Evolutionary conservation across 2,797 vertebrate genomes (phyloP).

Genomic region (Neostethus bicornis): DNA sequence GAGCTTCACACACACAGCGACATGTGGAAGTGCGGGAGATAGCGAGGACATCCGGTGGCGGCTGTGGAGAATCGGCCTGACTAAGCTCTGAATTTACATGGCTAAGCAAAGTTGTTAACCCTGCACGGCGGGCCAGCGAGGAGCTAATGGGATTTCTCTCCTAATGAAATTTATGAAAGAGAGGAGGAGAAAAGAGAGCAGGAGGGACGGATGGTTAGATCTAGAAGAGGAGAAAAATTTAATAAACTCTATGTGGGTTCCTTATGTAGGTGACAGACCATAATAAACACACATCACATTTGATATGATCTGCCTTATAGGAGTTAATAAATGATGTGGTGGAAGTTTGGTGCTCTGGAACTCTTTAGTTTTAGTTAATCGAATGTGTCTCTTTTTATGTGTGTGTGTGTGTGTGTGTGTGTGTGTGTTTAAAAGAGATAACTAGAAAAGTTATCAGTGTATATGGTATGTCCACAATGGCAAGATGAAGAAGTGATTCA

Average conservation of each 20-base stretch:
- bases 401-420: no score
- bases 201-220: conserved; percentile 27
- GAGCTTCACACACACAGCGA: conserved; percentile 46
- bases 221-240: conserved; percentile 2
- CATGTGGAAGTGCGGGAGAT: conserved; percentile 72
- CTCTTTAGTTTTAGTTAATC: no score
- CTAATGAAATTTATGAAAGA: conserved; percentile 84
- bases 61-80: conserved; percentile 80
- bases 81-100: conserved; percentile 87
- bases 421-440: no score
- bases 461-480: no score
- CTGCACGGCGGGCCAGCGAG: conserved; percentile 74
- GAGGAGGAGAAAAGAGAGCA: conserved; percentile 35
- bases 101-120: conserved; percentile 86
- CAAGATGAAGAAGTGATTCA: no score
- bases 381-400: no score
- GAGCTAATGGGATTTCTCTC: conserved; percentile 82
- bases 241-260: neutral
- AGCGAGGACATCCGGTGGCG: conserved; percentile 49
- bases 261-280: conserved; percentile 14
- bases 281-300: no score
- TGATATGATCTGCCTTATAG: no score
- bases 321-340: no score
- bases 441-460: no score
- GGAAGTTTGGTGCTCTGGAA: no score